phyloP scores from a whole-genome alignment of 2,113 vertebrate species.

The Hucho hucho region DNA sequence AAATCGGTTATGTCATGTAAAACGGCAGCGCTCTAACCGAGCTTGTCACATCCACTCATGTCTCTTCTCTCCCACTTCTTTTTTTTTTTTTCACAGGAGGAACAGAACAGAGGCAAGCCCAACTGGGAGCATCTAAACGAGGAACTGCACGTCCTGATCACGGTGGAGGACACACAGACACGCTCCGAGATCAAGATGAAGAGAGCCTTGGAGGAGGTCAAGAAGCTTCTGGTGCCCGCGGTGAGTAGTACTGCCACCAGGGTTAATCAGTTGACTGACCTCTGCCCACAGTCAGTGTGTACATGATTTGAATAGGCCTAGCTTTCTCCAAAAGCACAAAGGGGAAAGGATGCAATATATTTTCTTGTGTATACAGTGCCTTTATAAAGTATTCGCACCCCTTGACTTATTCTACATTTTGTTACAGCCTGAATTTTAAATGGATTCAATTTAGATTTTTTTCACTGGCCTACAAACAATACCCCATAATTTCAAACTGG shows the following conservation, averaged over 20 bases:
- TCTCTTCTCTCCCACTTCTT: conserved; percentile 2
- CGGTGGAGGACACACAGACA: conserved; percentile 80
- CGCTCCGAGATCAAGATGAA: conserved; percentile 81
- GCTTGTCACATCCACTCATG: conserved; percentile 6
- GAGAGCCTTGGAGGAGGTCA: conserved; percentile 81
- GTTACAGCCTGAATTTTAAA: no score
- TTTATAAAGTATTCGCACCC: no score
- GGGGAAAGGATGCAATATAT: no score
- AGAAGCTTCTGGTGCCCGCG: conserved; percentile 83
- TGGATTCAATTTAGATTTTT: no score
- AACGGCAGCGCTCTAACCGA: conserved; percentile 2
- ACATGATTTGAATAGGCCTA: no score
- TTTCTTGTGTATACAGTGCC: no score
- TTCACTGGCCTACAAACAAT: no score
- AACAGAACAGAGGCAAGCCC: conserved; percentile 83
- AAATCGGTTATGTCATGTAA: not conserved
- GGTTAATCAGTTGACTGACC: not conserved
- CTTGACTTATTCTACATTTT: no score
- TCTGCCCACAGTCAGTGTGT: conserved; percentile 32
- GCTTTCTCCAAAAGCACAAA: no score
- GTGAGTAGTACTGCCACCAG: conserved; percentile 63
- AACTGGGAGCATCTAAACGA: conserved; percentile 85
- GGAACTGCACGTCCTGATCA: conserved; percentile 81
- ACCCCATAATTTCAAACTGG: no score
- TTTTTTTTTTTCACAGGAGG: conserved; percentile 66